A percentile compares a stretch with the other conserved stretches of the same genome.
These are phyloP conservation scores for Melanotaenia trifasciata DNA, from an alignment of 2,797 vertebrate genomes.

Conservation along the genomic window DNA sequence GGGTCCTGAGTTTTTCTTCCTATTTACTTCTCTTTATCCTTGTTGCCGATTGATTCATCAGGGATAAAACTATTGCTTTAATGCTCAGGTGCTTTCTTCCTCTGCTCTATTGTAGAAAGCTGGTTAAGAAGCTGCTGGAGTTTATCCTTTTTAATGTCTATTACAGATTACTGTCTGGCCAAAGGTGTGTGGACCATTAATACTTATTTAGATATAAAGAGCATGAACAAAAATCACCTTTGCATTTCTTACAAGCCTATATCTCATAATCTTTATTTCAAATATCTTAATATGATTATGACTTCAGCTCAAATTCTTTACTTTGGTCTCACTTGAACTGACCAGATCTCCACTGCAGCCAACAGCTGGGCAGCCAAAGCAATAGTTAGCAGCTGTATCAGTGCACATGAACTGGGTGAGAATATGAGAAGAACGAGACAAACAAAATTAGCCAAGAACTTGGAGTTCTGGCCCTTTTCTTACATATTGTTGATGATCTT, in stretches of 20 bases:
- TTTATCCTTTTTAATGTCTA: conserved; percentile 34
- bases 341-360: conserved; percentile 18
- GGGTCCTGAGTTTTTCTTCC: conserved; percentile 14
- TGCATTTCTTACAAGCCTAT: neutral
- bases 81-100: conserved; percentile 25
- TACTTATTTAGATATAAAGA: conserved; percentile 24
- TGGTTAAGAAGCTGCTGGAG: conserved; percentile 1
- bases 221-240: neutral
- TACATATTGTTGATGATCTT: conserved; percentile 26
- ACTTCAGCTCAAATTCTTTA: conserved; percentile 8
- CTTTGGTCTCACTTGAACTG: conserved; percentile 18
- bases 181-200: conserved; percentile 10
- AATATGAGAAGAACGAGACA: conserved; percentile 52
- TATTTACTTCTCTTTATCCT: conserved; percentile 35
- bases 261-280: neutral
- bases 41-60: conserved; percentile 53
- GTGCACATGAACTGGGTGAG: conserved; percentile 19
- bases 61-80: conserved; percentile 45
- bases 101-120: conserved; percentile 8
- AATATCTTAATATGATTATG: neutral
- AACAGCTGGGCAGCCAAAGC: conserved; percentile 43
- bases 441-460: conserved; percentile 37
- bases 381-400: conserved; percentile 40
- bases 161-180: conserved; percentile 42
- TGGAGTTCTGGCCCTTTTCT: conserved; percentile 53